phyloP scores from a whole-genome alignment of 2,888 invertebrate genomes.

The Erynnis tages region DNA sequence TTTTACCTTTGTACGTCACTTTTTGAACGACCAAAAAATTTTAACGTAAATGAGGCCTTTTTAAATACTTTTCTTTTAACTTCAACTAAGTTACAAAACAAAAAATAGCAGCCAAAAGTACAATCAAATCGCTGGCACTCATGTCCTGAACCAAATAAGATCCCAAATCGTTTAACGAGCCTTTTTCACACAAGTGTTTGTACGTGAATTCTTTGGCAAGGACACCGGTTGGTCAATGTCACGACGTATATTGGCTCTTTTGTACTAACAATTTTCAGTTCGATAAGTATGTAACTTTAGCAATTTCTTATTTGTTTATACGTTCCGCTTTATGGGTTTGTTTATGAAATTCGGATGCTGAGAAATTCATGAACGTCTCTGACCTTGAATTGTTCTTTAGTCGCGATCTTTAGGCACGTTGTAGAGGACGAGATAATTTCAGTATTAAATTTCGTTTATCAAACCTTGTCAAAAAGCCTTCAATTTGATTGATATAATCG shows the following conservation, averaged over 20 bases:
- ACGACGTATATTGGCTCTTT: conserved; percentile 48
- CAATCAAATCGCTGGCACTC: neutral
- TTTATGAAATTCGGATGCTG: neutral
- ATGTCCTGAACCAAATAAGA: conserved; percentile 1
- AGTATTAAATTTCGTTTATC: neutral
- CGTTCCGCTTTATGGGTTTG: neutral
- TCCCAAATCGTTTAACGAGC: conserved; percentile 37
- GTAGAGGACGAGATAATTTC: neutral
- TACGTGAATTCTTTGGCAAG: conserved; percentile 45
- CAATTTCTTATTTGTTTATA: conserved; percentile 1
- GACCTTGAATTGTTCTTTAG: neutral
- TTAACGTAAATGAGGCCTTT: too few relatives aligned
- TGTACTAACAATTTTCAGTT: conserved; percentile 22
- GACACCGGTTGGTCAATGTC: conserved; percentile 58
- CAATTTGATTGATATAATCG: too few relatives aligned
- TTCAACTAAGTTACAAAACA: too few relatives aligned
- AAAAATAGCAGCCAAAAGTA: too few relatives aligned
- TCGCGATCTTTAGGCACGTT: neutral
- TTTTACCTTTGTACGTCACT: neutral
- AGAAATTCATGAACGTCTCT: conserved; percentile 1
- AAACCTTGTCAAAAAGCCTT: neutral
- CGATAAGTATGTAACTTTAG: neutral
- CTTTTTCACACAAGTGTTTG: conserved; percentile 26
- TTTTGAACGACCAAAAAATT: too few relatives aligned
- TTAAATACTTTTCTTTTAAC: too few relatives aligned